These are phyloP conservation scores for Amorpha juglandis DNA, from an alignment of 2,888 invertebrate genomes.

Conservation along the genomic window DNA sequence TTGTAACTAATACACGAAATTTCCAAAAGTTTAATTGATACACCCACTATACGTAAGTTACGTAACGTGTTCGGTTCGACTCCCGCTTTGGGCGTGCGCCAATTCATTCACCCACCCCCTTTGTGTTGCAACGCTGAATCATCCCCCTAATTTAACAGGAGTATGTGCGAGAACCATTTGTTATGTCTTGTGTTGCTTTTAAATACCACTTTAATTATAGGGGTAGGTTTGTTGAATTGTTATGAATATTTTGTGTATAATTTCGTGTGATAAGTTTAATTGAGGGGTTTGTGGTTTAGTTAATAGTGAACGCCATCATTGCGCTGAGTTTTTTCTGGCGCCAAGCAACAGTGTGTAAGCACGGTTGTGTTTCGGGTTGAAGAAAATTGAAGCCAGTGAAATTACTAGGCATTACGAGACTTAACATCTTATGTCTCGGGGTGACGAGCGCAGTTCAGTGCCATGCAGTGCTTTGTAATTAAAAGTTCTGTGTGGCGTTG, in stretches of 20 bases:
- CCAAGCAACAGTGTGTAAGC: too few species aligned
- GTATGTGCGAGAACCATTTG: conserved; percentile 1
- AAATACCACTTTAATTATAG: neutral
- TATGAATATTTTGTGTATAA: neutral
- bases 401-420: too few species aligned
- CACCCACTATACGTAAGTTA: conserved; percentile 6
- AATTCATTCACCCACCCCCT: neutral
- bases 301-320: too few species aligned
- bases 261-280: neutral
- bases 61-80: conserved; percentile 9
- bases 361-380: too few species aligned
- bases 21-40: conserved; percentile 5
- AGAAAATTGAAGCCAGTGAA: too few species aligned
- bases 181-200: neutral
- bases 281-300: too few species aligned
- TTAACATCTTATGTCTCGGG: too few species aligned
- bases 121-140: conserved; percentile 18
- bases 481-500: too few species aligned
- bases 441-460: too few species aligned
- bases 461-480: too few species aligned
- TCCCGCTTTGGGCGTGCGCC: conserved; percentile 11
- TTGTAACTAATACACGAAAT: neutral
- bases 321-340: too few species aligned
- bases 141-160: conserved; percentile 16
- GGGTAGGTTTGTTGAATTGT: neutral